Percentiles rank a stretch among this genome's conserved stretches.
These are phyloP conservation scores for Poecilia gillii DNA, from an alignment of 2,797 vertebrate genomes.

Conservation along the genomic window DNA sequence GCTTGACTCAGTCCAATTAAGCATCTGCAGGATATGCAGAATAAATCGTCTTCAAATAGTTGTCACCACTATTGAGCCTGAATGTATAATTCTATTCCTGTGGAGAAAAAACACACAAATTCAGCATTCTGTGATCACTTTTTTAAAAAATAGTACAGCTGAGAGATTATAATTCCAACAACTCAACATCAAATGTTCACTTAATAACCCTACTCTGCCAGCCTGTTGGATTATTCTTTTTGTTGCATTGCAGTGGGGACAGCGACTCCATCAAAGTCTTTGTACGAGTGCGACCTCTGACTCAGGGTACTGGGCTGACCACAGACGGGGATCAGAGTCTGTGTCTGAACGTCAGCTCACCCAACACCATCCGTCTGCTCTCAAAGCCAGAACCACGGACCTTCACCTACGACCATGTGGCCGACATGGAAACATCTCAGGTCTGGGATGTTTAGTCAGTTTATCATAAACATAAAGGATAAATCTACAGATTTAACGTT, in stretches of 20 bases:
- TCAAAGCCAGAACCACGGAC: constrained; percentile 93
- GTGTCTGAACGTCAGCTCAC: constrained; percentile 88
- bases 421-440: constrained; percentile 91
- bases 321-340: constrained; percentile 86
- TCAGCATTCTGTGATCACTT: too few species aligned
- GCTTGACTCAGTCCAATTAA: background rate
- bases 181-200: too few species aligned
- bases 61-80: too few species aligned
- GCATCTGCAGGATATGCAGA: background rate
- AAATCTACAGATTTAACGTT: background rate
- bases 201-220: too few species aligned
- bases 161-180: too few species aligned
- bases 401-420: constrained; percentile 94
- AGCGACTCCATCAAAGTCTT: constrained; percentile 94
- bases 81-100: too few species aligned
- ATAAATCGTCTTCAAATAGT: too few species aligned
- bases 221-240: background rate
- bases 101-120: too few species aligned
- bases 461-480: background rate
- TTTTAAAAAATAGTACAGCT: too few species aligned
- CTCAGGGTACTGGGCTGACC: constrained; percentile 71
- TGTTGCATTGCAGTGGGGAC: constrained; percentile 77
- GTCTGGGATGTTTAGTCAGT: constrained; percentile 65
- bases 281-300: constrained; percentile 89
- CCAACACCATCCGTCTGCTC: constrained; percentile 88